Conservation (phyloP, 2,797 vertebrate genomes). For the Sebastes steindachneri region DNA sequence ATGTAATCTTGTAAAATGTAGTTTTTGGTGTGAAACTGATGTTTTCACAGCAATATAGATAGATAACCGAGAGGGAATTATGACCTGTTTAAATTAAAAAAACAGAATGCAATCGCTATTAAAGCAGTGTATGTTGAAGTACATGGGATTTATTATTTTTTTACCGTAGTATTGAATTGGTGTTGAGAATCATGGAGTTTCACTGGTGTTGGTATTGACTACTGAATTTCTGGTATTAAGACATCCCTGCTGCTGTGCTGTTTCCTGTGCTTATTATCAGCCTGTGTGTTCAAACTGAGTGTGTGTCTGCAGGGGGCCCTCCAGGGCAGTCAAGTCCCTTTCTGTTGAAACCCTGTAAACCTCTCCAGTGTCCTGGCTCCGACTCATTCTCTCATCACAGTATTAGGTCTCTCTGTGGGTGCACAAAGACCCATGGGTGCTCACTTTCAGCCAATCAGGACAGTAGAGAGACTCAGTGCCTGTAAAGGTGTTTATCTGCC, state of each 20-base stretch:
- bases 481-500: neutral
- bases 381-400: conserved; percentile 24
- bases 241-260: neutral
- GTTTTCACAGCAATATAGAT: no score
- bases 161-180: no score
- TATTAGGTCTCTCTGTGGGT: neutral
- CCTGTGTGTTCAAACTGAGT: neutral
- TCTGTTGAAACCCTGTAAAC: conserved; percentile 14
- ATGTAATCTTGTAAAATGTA: no score
- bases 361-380: neutral
- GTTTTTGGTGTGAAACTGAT: no score
- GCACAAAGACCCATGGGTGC: conserved; percentile 3
- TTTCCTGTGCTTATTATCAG: neutral
- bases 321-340: neutral
- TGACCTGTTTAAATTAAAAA: no score
- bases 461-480: neutral
- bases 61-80: no score
- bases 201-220: neutral
- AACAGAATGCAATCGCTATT: rapidly evolving
- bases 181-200: neutral
- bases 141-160: neutral
- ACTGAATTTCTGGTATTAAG: neutral
- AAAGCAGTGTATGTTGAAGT: no score
- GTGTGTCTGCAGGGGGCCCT: neutral
- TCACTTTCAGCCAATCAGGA: neutral